A percentile compares a stretch with the other conserved stretches of the same genome.
Evolutionary conservation across 2,888 invertebrate species (phyloP).

Genomic region (Volucella inanis): DNA sequence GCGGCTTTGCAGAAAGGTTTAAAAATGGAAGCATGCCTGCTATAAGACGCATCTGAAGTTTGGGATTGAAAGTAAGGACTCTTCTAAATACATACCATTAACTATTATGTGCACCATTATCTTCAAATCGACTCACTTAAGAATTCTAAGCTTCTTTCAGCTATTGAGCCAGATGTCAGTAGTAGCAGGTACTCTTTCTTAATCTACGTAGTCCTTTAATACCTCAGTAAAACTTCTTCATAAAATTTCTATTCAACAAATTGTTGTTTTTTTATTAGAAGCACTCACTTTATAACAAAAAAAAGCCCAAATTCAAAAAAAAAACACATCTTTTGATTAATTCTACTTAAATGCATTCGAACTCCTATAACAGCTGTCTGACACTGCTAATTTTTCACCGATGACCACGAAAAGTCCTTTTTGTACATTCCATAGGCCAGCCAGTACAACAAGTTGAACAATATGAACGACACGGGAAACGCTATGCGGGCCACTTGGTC

Average conservation of each 20-base stretch:
- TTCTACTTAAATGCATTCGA: slow-evolving; percentile 66
- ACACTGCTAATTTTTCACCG: slow-evolving; percentile 75
- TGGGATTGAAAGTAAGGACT: too few relatives aligned
- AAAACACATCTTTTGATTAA: slow-evolving; percentile 38
- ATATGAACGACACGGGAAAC: slow-evolving; percentile 93
- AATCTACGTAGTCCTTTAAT: too few relatives aligned
- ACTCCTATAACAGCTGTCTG: slow-evolving; percentile 42
- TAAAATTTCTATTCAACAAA: not conserved
- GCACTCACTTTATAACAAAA: slow-evolving; percentile 48
- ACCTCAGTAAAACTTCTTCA: not conserved
- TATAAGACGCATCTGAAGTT: too few relatives aligned
- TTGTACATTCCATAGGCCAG: slow-evolving; percentile 91
- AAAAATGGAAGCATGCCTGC: too few relatives aligned
- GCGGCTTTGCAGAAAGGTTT: too few relatives aligned
- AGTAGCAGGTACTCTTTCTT: too few relatives aligned
- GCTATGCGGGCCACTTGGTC: slow-evolving; percentile 91
- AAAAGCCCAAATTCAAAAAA: slow-evolving; percentile 23
- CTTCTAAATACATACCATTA: too few relatives aligned
- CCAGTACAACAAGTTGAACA: slow-evolving; percentile 96
- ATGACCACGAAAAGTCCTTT: slow-evolving; percentile 81
- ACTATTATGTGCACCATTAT: too few relatives aligned
- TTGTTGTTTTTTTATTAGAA: slow-evolving; percentile 1
- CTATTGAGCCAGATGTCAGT: too few relatives aligned
- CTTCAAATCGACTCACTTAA: too few relatives aligned
- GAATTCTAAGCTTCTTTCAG: too few relatives aligned